Evolutionary conservation across 2,113 vertebrate genomes (phyloP), one percentile per base, ranked within the genome.

Genomic region (Cyprinodon tularosa): DNA sequence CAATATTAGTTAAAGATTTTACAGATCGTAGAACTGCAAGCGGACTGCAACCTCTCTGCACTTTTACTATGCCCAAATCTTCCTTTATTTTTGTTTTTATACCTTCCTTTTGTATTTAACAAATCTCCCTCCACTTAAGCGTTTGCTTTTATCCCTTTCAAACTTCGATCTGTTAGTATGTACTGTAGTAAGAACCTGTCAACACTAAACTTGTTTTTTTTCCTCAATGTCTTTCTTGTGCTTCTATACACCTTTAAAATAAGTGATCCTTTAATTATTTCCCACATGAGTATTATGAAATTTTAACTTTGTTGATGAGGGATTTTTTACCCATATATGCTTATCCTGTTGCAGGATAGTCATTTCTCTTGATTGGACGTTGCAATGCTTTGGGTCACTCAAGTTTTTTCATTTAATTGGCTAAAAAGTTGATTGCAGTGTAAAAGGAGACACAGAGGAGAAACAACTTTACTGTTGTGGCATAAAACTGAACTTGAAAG

Each of bases 21-120:
- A 77, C 78, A 72, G 76, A 86, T 71, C 71, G 42, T 78, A 75
- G 75, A 88, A 74, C 57, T 86, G 89, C 84, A 83, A 90, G 85
- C 82, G 68, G 88, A 77, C 77, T 87, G 87, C 85, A 81, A 64
- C 77, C 72, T 67, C 66, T 71, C 53, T 66, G 75, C 83, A 80
- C 78, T 69, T 63, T n/a, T 53, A 53, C 68, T 73, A 42, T 59
- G 45, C 62, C 60, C 65, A 50, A 53, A 68, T 62, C 11, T 65
- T 39, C 38, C 38, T 3, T 42, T 44, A 13, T 47, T 5, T n/a
- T 64, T 12, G 29, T 40, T 8, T 48, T 62, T 39, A 50, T 65
- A 71, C 47, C 74, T 62, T 74, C 66, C 68, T 75, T 50, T 36
- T 36, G 15, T 50, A 59, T 67, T 37, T 77, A 61, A 72, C 37